These are phyloP conservation scores for Limanda limanda DNA, from an alignment of 2,113 vertebrate species.

Conservation along the genomic window DNA sequence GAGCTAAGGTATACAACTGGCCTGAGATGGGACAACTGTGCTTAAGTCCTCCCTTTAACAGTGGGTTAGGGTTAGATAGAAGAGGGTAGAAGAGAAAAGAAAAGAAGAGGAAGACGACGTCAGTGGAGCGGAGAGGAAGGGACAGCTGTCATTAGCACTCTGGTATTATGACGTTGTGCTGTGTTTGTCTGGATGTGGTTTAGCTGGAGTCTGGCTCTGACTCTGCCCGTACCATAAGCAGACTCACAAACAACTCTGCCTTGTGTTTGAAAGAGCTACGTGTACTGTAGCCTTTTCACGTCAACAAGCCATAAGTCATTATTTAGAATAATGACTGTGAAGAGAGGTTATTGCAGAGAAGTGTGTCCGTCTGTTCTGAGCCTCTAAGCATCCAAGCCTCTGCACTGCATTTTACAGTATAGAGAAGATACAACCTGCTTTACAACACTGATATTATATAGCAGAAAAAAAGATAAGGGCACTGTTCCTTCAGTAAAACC, in stretches of 20 bases:
- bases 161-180: conserved; percentile 27
- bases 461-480: no score
- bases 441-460: no score
- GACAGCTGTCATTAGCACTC: conserved; percentile 50
- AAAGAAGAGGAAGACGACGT: neutral
- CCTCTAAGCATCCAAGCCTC: no score
- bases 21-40: no score
- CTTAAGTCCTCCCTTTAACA: neutral
- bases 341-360: neutral
- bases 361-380: no score
- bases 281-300: neutral
- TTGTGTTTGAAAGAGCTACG: conserved; percentile 3
- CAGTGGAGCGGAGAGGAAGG: conserved; percentile 22
- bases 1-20: neutral
- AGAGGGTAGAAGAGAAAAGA: neutral
- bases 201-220: conserved; percentile 14
- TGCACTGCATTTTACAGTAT: no score
- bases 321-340: conserved; percentile 14
- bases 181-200: conserved; percentile 38
- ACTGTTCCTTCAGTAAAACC: no score
- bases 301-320: conserved; percentile 8
- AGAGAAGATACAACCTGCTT: no score
- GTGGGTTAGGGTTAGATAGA: neutral
- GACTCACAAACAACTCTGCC: conserved; percentile 11
- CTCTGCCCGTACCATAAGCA: neutral